Base-by-base conservation (phyloP, 2,113 vertebrate species). In the Pan paniscus region DNA sequence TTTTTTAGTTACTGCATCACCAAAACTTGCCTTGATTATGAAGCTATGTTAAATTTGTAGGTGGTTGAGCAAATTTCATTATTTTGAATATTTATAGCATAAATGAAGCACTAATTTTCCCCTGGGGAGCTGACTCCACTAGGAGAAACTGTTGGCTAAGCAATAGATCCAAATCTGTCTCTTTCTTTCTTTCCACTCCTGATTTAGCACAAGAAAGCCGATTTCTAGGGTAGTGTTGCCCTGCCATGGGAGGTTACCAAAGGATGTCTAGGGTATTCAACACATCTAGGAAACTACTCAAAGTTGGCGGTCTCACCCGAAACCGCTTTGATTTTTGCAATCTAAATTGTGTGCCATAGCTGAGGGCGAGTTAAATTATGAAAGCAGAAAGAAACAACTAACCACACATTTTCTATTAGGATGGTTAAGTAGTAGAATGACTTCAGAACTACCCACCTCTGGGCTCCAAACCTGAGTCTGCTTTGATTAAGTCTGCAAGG, bases 191-290 rank as follows among this genome's bases (percentile, higher is more conserved):
- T 72, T 17, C n/a, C 13, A 18, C 5, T 35, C 67, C 57, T 76
- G 6, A 25, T 67, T 48, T 40, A 50, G 18, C 0, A 3, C 5
- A 35, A 79, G 43, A 88, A 93, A 61, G n/a, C 4, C 3, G 72
- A 88, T 83, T 40, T 27, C 55, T 22, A 16, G 30, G 14, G 6
- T 18, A 7, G 3, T 1, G 2, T 8, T 13, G 22, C 3, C 20
- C 32, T 27, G 11, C 3, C 12, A 14, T 43, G 8, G 48, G 48
- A 46, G 46, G 14, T 40, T 46, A 46, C 5, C 32, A 27, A 4
- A 3, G 2, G 3, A 3, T 5, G 12, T 46, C 38, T 30, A 59
- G 10, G 40, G 5, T 59, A 17, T 25, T 57, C 0, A 10, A 17
- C 3, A n/a, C 12, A 79, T 14, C 5, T 11, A 30, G 11, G 5